These are phyloP conservation scores for Gadopsis bispinosus DNA, from an alignment of 2,797 vertebrate genomes.

Conservation along the genomic window DNA sequence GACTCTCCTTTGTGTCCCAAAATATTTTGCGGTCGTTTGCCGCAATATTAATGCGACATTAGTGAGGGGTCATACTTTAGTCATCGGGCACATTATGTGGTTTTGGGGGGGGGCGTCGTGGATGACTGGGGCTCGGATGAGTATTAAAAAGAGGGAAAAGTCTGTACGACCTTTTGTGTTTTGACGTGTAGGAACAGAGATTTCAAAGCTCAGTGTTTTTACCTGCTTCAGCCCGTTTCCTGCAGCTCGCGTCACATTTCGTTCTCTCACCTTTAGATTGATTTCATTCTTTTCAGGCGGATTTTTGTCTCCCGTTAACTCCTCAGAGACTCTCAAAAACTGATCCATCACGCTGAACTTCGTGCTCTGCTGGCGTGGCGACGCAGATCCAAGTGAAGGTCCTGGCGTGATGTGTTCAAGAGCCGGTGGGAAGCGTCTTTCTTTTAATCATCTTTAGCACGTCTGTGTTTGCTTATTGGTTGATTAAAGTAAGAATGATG, in stretches of 20 bases:
- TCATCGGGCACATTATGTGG: not conserved
- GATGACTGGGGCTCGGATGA: not conserved
- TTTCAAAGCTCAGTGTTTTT: too few relatives aligned
- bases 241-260: not conserved
- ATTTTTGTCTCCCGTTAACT: not conserved
- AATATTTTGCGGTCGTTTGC: not conserved
- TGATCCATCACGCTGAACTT: not conserved
- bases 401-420: too few relatives aligned
- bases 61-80: not conserved
- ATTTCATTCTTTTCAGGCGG: not conserved
- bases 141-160: not conserved
- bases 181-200: not conserved
- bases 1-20: constrained; percentile 22
- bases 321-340: not conserved
- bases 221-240: not conserved
- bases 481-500: not conserved
- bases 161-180: not conserved
- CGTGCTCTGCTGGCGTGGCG: not conserved
- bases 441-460: too few relatives aligned
- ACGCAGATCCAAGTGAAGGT: not conserved
- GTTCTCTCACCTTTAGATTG: not conserved
- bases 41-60: not conserved
- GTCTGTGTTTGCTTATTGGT: not conserved
- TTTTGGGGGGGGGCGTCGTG: not conserved
- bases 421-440: too few relatives aligned